Conservation (phyloP, 2,113 vertebrate genomes). For the Noctilio leporinus region DNA sequence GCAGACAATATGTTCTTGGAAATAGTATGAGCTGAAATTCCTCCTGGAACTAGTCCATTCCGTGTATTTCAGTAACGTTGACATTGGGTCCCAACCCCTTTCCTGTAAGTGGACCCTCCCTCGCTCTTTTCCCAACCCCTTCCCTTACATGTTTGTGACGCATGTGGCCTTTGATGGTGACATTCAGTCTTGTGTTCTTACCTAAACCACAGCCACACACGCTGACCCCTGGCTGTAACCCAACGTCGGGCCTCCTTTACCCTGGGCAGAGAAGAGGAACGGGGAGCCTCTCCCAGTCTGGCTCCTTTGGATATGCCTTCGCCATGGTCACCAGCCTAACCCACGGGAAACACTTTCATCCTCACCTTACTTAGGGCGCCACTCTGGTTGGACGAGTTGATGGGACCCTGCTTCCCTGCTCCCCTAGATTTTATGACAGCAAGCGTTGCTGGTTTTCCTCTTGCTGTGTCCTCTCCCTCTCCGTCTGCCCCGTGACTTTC, state of each 20-base stretch:
- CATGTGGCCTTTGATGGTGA: not conserved
- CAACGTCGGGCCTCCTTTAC: accelerated
- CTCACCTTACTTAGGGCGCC: too few relatives aligned
- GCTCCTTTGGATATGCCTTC: not conserved
- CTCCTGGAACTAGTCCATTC: accelerated
- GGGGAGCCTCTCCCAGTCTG: not conserved
- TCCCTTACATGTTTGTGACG: accelerated
- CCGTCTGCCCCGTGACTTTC: too few relatives aligned
- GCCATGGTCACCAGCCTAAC: not conserved
- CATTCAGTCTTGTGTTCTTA: too few relatives aligned
- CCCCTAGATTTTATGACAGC: not conserved
- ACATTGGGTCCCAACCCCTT: not conserved
- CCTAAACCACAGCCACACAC: too few relatives aligned
- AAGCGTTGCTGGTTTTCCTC: not conserved
- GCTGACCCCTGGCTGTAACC: too few relatives aligned
- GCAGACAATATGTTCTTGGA: not conserved
- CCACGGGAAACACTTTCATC: too few relatives aligned
- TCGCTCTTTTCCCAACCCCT: accelerated
- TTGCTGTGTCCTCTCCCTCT: not conserved
- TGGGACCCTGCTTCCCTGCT: too few relatives aligned
- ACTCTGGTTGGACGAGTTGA: not conserved
- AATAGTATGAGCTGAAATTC: not conserved
- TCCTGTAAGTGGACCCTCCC: accelerated
- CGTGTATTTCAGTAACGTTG: accelerated
- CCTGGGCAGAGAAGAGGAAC: accelerated